Base-by-base conservation (phyloP, 2,888 invertebrate species). In the Ormyrus labotus region DNA sequence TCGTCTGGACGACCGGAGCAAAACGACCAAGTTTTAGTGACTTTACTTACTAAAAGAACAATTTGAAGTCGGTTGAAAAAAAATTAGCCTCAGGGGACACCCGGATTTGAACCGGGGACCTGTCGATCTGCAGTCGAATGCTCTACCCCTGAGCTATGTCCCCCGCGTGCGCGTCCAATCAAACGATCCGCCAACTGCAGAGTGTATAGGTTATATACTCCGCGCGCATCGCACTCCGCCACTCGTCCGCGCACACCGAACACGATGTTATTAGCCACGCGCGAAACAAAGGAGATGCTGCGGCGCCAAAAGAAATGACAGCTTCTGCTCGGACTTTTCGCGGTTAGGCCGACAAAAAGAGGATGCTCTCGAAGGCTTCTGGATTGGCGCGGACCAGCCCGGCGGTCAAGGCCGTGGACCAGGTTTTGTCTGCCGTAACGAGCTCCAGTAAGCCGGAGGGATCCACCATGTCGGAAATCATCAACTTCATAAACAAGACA, bases 91-190 rank as follows among this genome's bases (percentile, higher is more conserved):
- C 34, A 34, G 34, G 34, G 2, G 2, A 2, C 34, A 34, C 34
- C 34, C 34, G 34, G 34, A 34, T 34, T 94, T 94, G 94, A 94
- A 94, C 94, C 94, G 93, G 93, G 93, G 94, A 94, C 94, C 94
- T 94, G 93, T 94, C 94, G 94, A 94, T 94, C 94, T 94, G 94
- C 94, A 94, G 94, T 94, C 94, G 94, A 93, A 93, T 93, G 93
- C 93, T 93, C 93, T 93, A 93, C 93, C 93, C 93, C 93, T 93
- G 93, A 93, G 93, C 93, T 34, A 34, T 34, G 34, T 34, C 2
- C 34, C 34, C 34, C 34, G 34, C 34, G 34, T 34, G 34, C 34
- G 34, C 34, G 2, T 34, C 3, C 34, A 34, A 34, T 34, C 34
- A 34, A 34, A 34, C 34, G 34, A 34, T 34, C 19, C 1, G 19